phyloP scores from a whole-genome alignment of 2,888 invertebrate genomes.

The Crepidodera aurea region DNA sequence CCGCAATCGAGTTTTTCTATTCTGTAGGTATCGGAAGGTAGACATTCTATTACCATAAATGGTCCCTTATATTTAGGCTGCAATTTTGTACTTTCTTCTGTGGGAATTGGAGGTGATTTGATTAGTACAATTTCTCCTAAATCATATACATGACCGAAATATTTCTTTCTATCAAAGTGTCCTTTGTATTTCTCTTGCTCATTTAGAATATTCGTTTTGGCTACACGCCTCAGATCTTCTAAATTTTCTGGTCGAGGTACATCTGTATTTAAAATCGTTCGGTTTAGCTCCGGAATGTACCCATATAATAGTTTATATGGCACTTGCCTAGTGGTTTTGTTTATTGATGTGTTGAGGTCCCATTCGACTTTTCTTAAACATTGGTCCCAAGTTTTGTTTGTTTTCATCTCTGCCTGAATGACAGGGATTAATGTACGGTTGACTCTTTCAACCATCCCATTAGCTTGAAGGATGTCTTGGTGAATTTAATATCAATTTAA shows the following conservation, averaged over 20 bases:
- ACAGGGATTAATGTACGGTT: conserved; percentile 31
- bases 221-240: neutral
- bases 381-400: conserved; percentile 25
- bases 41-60: neutral
- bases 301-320: conserved; percentile 39
- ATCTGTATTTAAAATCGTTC: neutral
- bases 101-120: neutral
- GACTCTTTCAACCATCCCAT: conserved; percentile 37
- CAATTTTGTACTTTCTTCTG: neutral
- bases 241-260: no score
- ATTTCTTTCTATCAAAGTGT: neutral
- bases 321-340: conserved; percentile 37
- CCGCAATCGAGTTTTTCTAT: neutral
- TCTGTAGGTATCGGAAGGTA: neutral
- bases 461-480: conserved; percentile 41
- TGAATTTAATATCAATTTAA: conserved; percentile 35
- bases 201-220: conserved; percentile 1
- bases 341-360: conserved; percentile 35
- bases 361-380: conserved; percentile 34
- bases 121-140: neutral
- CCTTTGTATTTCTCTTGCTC: conserved; percentile 1
- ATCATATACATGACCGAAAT: neutral
- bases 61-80: conserved; percentile 5
- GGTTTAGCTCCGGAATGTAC: conserved; percentile 8
- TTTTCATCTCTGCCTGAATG: conserved; percentile 20